These are phyloP conservation scores for Zalophus californianus DNA, from an alignment of 2,797 vertebrate species.

Conservation along the genomic window DNA sequence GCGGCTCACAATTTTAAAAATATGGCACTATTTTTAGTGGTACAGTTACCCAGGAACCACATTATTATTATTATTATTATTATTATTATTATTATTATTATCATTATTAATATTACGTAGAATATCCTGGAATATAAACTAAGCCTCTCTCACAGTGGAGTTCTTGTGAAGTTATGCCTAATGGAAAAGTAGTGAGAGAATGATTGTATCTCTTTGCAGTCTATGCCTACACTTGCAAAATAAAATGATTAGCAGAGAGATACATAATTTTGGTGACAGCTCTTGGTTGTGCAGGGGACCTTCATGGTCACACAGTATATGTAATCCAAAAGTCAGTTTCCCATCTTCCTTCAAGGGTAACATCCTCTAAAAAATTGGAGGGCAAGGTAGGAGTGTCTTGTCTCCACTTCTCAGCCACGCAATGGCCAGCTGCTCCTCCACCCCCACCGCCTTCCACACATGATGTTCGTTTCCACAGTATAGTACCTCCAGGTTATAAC, in stretches of 20 bases:
- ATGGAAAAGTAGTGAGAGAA: conserved; percentile 24
- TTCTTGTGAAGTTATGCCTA: conserved; percentile 60
- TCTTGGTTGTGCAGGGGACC: not conserved
- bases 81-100: not conserved
- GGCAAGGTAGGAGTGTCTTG: not conserved
- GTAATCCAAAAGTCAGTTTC: not conserved
- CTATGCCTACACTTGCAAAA: not conserved
- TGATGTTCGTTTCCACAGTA: not conserved
- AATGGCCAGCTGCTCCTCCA: not conserved
- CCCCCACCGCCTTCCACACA: rapidly evolving
- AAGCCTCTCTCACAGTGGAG: conserved; percentile 18
- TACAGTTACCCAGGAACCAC: conserved; percentile 56
- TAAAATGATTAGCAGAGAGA: conserved; percentile 22
- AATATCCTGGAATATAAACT: conserved; percentile 74
- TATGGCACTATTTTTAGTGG: conserved; percentile 69
- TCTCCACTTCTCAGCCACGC: not conserved
- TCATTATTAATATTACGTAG: conserved; percentile 49
- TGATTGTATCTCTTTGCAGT: conserved; percentile 59
- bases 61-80: conserved; percentile 53
- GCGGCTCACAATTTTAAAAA: conserved; percentile 55
- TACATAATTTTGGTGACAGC: conserved; percentile 43
- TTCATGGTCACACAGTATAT: not conserved
- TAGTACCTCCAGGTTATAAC: not conserved
- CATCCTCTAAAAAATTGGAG: not conserved
- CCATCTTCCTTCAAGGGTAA: not conserved